These are phyloP conservation scores for Centroberyx gerrardi DNA, from an alignment of 2,797 vertebrate genomes.

Conservation along the genomic window DNA sequence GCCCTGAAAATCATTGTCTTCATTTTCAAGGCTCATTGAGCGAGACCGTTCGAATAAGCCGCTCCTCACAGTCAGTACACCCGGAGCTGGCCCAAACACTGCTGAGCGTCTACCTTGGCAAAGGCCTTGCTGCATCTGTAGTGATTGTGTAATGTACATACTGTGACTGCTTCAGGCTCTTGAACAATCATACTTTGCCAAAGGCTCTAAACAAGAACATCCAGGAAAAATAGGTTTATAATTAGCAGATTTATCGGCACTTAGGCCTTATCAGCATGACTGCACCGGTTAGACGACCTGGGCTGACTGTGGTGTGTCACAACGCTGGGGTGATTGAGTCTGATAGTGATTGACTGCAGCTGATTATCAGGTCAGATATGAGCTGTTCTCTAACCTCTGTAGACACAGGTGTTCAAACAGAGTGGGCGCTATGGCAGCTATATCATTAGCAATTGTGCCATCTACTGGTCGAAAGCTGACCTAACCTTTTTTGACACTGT, in stretches of 20 bases:
- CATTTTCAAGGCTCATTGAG: constrained; percentile 59
- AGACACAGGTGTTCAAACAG: constrained; percentile 84
- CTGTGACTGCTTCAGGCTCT: background rate
- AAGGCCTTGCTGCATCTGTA: background rate
- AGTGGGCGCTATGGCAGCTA: background rate
- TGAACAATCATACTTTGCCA: background rate
- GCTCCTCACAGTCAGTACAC: constrained; percentile 5
- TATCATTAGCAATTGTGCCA: constrained; percentile 47
- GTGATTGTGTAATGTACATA: constrained; percentile 2
- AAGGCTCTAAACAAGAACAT: background rate
- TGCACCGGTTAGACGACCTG: constrained; percentile 42
- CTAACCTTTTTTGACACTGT: background rate
- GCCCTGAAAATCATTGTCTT: constrained; percentile 64
- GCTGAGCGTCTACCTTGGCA: background rate
- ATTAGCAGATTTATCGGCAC: constrained; percentile 48
- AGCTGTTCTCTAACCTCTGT: constrained; percentile 55
- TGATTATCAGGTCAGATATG: constrained; percentile 73
- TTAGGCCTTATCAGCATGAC: constrained; percentile 1
- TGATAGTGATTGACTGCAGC: constrained; percentile 65
- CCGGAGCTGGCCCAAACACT: constrained; percentile 16
- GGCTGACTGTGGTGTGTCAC: constrained; percentile 46
- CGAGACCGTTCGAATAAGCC: constrained; percentile 34
- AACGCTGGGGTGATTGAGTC: constrained; percentile 50
- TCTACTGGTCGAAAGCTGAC: constrained; percentile 53
- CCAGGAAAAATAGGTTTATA: constrained; percentile 35